Base-by-base conservation (phyloP, 2,888 invertebrate genomes). In the Brenthis hecate region DNA sequence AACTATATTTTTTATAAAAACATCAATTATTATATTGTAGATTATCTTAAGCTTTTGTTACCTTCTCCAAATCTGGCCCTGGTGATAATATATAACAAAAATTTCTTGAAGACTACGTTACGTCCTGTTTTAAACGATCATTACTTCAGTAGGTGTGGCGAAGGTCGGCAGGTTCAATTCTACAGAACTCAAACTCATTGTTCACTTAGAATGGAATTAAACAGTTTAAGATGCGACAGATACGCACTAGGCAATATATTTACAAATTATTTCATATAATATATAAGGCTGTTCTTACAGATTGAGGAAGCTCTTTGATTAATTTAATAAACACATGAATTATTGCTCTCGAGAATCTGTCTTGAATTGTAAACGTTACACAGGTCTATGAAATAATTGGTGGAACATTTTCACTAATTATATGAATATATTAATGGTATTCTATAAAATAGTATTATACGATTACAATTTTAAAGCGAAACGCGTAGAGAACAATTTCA, bases 141-240 rank as follows among this genome's bases (percentile, higher is more conserved):
- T 78, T 79, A 78, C 81, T 78, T 81, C 83, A 82, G 89, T 88
- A 79, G 89, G 89, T 82, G 88, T 82, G 82, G 76, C 81, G 87
- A 90, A 91, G 90, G 90, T 77, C 89, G 79, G 58, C 87, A 72
- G 75, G 82, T 85, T 81, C 78, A 77, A 78, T 77, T 75, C 77
- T 75, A 43, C 36, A 43, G 72, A 80, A 82, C 77, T 74, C 75
- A 67, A 72, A 70, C 66, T 70, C 69, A 75, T 75, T 74, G 75
- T 75, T 74, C 70, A 65, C 70, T 68, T 56, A 54, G 60, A 70
- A 70, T 64, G 58, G 70, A 70, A 72, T 70, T 70, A 66, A 72
- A 72, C 65, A 57, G 65, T 65, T 72, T 67, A 68, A 69, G 69
- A 70, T 72, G 67, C 70, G 72, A 69, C 70, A 68, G 66, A 68